phyloP scores from a whole-genome alignment of 2,113 vertebrate species.

The Grallaria varia region DNA sequence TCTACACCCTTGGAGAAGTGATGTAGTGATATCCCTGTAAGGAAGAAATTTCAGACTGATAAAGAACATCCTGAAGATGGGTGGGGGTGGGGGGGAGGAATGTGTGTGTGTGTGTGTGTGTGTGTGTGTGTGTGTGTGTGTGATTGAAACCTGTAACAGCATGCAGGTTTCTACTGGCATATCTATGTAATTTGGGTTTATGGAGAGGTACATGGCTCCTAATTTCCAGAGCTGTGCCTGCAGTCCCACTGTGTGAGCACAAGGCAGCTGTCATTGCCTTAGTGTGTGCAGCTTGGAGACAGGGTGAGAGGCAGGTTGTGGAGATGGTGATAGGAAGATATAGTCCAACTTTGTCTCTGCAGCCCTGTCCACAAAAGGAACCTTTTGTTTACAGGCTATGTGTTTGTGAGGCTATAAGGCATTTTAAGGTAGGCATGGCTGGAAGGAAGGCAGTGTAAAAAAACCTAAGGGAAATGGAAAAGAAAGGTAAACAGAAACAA shows the following conservation, averaged over 20 bases:
- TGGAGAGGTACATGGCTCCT: rapidly evolving
- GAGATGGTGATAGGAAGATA: neutral
- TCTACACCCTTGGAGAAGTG: neutral
- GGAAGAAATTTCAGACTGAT: neutral
- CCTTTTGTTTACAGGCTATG: rapidly evolving
- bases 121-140: rapidly evolving
- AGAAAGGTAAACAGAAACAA: neutral
- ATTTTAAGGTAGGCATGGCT: neutral
- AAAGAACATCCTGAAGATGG: neutral
- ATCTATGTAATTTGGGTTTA: neutral
- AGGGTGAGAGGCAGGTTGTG: neutral
- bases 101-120: too few species aligned
- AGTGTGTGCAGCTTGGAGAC: rapidly evolving
- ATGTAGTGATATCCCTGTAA: neutral
- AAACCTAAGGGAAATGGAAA: neutral
- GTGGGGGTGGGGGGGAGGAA: too few species aligned
- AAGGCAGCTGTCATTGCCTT: rapidly evolving
- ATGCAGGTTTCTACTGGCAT: neutral
- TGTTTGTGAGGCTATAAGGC: neutral
- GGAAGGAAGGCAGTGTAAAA: neutral
- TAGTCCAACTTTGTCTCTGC: neutral
- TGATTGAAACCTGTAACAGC: neutral
- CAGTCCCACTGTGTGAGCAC: rapidly evolving
- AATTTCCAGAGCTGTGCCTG: neutral
- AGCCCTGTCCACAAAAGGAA: neutral